Evolutionary conservation across 2,113 vertebrate species (phyloP).

Genomic region (Chascanopsetta lugubris): DNA sequence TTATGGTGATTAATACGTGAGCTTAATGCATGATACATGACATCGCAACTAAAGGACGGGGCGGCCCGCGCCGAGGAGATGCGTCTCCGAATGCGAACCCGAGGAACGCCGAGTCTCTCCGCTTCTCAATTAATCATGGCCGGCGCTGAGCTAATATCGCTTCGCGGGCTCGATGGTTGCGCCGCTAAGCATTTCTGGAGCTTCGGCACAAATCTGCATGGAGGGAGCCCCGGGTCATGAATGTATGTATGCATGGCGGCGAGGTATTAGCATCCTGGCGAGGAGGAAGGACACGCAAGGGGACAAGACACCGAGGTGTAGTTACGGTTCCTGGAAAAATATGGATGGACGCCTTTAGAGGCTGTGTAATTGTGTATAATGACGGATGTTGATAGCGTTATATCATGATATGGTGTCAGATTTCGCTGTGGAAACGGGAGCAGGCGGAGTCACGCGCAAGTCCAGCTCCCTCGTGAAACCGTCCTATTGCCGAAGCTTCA

Average conservation of each 20-base stretch:
- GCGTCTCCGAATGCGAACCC: conserved; percentile 38
- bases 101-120: conserved; percentile 24
- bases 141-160: conserved; percentile 62
- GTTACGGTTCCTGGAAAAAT: too few species aligned
- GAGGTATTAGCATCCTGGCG: conserved; percentile 26
- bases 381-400: not conserved
- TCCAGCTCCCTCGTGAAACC: conserved; percentile 22
- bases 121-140: conserved; percentile 61
- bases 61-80: conserved; percentile 25
- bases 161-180: conserved; percentile 41
- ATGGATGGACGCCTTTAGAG: too few species aligned
- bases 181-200: conserved; percentile 49
- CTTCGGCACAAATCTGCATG: conserved; percentile 42
- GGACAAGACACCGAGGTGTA: not conserved
- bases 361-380: not conserved
- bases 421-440: conserved; percentile 3
- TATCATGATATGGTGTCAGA: not conserved
- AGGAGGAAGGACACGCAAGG: not conserved
- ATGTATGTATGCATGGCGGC: conserved; percentile 39
- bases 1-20: conserved; percentile 72
- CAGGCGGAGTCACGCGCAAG: conserved; percentile 18
- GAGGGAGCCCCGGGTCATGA: conserved; percentile 19
- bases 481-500: conserved; percentile 16
- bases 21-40: conserved; percentile 69
- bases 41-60: conserved; percentile 47